Evolutionary conservation across 1,140 invertebrate species (phyloP), one percentile per base, ranked within the genome.

Genomic region (Drosophila funebris): DNA sequence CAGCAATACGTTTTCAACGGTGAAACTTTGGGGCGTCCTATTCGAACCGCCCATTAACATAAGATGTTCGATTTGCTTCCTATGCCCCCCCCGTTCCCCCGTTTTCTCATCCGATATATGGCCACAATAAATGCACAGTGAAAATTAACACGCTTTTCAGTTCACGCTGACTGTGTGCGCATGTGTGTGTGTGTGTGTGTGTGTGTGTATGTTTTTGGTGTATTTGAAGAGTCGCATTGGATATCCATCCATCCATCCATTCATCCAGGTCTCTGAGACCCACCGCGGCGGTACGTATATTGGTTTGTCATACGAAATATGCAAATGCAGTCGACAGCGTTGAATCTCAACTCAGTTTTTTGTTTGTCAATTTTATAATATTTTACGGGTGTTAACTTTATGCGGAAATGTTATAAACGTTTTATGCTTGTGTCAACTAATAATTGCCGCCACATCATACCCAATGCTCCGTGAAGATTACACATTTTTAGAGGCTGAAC

Each of bases 91-190:
- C 43, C 11, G 13, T 20, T 14, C 33, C n/a, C 13, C 18, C 7
- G 18, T 6, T 18, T 8, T 16, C 48, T 27, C 11, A 7, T 20
- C 5, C 36, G 11, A 62, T 70, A 76, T 81, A 82, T 73, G 73
- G 76, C 48, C 58, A 58, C 78, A 76, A 87, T 85, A 87, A 87
- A 87, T 87, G 82, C 82, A 78, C 83, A 88, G 83, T 88, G 83
- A 87, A 87, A 87, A 87, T 87, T 87, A 87, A 87, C 83, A 87
- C 83, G 83, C 83, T 88, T 87, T 87, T 87, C 83, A 80, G 83
- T 87, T 87, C 82, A 88, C 83, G 82, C 78, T 80, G 36, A 37
- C 14, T 52, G 48, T 50, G 18, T 50, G 16, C 2, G 4, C 11
- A 31, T 53, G 16, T 54, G 18, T 24, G 31, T 36, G 22, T 60